phyloP scores from a whole-genome alignment of 2,797 vertebrate species.

The Leptatherina wallacei region DNA sequence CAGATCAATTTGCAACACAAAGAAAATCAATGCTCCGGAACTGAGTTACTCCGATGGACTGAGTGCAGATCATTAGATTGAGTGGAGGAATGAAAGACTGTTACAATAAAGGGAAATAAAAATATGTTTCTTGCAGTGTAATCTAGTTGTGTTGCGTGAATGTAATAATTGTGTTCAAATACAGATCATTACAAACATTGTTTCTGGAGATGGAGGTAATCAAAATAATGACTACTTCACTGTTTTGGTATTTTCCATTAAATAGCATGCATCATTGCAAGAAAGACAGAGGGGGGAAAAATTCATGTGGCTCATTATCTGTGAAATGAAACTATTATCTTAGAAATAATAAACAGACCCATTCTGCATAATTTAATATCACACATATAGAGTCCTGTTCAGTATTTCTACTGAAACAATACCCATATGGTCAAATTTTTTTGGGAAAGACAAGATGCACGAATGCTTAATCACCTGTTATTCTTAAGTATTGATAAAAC shows the following conservation, averaged over 20 bases:
- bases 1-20: slow-evolving; percentile 75
- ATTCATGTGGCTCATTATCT: slow-evolving; percentile 56
- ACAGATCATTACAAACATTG: slow-evolving; percentile 58
- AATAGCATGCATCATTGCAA: slow-evolving; percentile 42
- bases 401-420: slow-evolving; percentile 63
- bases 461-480: slow-evolving; percentile 77
- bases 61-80: slow-evolving; percentile 74
- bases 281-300: slow-evolving; percentile 6
- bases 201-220: slow-evolving; percentile 51
- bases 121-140: slow-evolving; percentile 65
- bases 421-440: slow-evolving; percentile 75
- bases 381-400: slow-evolving; percentile 52
- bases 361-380: slow-evolving; percentile 62
- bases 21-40: slow-evolving; percentile 76
- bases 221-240: slow-evolving; percentile 57
- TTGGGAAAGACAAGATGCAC: slow-evolving; percentile 65
- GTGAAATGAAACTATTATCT: slow-evolving; percentile 70
- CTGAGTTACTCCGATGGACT: slow-evolving; percentile 67
- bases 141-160: slow-evolving; percentile 54
- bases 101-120: slow-evolving; percentile 66
- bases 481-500: slow-evolving; percentile 72
- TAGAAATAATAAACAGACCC: slow-evolving; percentile 66
- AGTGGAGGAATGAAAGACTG: slow-evolving; percentile 53
- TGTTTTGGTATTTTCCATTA: slow-evolving; percentile 48
- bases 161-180: slow-evolving; percentile 50